phyloP scores from a whole-genome alignment of 2,113 vertebrate species.

The Plectropomus leopardus region DNA sequence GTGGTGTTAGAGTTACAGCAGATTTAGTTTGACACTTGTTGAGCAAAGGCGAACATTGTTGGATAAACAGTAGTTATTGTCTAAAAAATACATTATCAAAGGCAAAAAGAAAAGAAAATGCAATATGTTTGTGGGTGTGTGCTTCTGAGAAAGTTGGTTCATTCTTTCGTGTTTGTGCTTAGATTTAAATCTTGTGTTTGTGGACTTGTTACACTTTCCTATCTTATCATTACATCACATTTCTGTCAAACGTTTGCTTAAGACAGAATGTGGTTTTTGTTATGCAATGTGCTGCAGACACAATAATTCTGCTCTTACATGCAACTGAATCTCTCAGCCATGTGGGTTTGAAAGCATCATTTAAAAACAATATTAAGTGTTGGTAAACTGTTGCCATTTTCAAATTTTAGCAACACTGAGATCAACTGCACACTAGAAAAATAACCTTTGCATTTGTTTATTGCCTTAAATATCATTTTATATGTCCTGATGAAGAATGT shows the following conservation, averaged over 20 bases:
- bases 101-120: neutral
- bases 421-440: neutral
- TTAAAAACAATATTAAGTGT: neutral
- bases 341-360: neutral
- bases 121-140: neutral
- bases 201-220: neutral
- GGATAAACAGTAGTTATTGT: neutral
- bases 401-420: neutral
- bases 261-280: slow-evolving; percentile 13
- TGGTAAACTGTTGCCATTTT: too few relatives aligned
- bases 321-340: neutral
- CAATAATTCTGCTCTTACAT: neutral
- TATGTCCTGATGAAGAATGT: neutral
- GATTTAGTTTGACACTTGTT: neutral
- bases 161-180: neutral
- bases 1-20: neutral
- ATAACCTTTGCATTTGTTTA: neutral
- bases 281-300: neutral
- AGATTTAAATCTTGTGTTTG: neutral
- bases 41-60: neutral
- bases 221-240: slow-evolving; percentile 4
- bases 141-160: neutral
- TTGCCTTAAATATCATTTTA: neutral
- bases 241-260: neutral
- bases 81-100: neutral